These are phyloP conservation scores for Rhopalosiphum maidis DNA, from an alignment of 1,140 invertebrate species.

Conservation along the genomic window DNA sequence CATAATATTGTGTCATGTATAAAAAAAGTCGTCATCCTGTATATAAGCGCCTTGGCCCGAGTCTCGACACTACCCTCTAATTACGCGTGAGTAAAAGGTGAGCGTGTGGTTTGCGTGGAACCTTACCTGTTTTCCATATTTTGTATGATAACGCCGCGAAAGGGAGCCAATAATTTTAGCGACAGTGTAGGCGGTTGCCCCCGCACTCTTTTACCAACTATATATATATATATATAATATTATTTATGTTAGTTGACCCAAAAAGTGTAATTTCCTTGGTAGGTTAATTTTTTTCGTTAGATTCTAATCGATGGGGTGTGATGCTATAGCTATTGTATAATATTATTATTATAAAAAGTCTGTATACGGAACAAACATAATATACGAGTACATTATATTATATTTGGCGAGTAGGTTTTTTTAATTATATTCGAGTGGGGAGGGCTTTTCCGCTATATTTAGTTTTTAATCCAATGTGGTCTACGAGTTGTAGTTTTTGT, in stretches of 20 bases:
- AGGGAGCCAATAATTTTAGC: not conserved
- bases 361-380: not conserved
- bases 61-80: constrained; percentile 39
- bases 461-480: not conserved
- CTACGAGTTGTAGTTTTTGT: not conserved
- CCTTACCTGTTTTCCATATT: constrained; percentile 49
- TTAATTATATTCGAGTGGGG: not conserved
- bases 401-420: not conserved
- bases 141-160: not conserved
- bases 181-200: not conserved
- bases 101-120: constrained; percentile 4
- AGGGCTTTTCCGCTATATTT: not conserved
- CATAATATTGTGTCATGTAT: not conserved
- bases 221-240: not conserved
- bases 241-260: not conserved
- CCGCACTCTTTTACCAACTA: not conserved
- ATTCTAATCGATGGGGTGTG: not conserved
- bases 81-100: not conserved
- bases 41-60: not conserved
- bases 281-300: not conserved
- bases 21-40: not conserved
- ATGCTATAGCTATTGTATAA: not conserved
- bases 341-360: constrained; percentile 1
- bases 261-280: constrained; percentile 1
- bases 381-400: not conserved